These are phyloP conservation scores for Leucoma salicis DNA, from an alignment of 2,888 invertebrate genomes.

Conservation along the genomic window DNA sequence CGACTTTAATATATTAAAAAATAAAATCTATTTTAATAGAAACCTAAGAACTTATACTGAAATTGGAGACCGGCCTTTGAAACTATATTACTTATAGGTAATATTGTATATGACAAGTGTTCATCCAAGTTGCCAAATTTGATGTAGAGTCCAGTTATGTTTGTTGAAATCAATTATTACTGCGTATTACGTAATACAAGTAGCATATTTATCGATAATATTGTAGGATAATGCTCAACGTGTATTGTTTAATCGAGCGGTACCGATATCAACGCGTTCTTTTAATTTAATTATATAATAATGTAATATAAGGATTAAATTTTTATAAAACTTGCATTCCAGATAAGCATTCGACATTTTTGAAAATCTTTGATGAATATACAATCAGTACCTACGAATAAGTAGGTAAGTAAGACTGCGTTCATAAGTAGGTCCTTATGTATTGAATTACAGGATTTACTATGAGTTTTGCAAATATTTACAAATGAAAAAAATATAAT, in stretches of 20 bases:
- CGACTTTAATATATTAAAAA: slow-evolving; percentile 5
- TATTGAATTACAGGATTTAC: slow-evolving; percentile 50
- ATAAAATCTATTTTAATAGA: slow-evolving; percentile 13
- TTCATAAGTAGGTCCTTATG: slow-evolving; percentile 63
- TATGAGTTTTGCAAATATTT: slow-evolving; percentile 61
- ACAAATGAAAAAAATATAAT: slow-evolving; percentile 59
- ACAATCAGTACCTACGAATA: slow-evolving; percentile 55
- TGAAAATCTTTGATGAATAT: slow-evolving; percentile 63
- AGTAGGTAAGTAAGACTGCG: too few species aligned
- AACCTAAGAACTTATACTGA: slow-evolving; percentile 17
- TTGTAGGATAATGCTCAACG: slow-evolving; percentile 77
- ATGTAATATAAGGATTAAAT: slow-evolving; percentile 37
- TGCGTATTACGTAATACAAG: slow-evolving; percentile 58
- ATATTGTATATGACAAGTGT: slow-evolving; percentile 60
- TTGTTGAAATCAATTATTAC: slow-evolving; percentile 69
- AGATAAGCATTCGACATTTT: slow-evolving; percentile 59
- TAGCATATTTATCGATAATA: slow-evolving; percentile 75
- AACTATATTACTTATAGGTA: slow-evolving; percentile 37
- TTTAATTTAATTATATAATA: slow-evolving; percentile 31
- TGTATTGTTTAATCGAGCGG: slow-evolving; percentile 67
- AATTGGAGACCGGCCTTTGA: slow-evolving; percentile 28
- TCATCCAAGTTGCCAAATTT: slow-evolving; percentile 79
- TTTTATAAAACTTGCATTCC: slow-evolving; percentile 70
- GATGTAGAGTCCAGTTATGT: slow-evolving; percentile 61
- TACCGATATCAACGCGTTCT: slow-evolving; percentile 53